phyloP scores from a whole-genome alignment of 1,140 invertebrate genomes.

The Belonocnema kinseyi region DNA sequence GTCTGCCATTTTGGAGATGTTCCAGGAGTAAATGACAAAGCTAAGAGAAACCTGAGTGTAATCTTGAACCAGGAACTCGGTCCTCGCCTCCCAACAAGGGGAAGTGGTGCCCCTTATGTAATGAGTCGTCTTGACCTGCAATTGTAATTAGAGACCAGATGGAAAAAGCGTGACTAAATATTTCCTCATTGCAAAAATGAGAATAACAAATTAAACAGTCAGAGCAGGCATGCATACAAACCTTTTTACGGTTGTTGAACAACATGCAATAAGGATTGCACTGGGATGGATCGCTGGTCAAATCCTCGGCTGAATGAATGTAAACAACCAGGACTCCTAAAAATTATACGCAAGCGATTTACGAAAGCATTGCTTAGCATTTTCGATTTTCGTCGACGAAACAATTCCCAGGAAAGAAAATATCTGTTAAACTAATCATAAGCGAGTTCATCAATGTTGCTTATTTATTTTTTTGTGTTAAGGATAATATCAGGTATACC shows the following conservation, averaged over 20 bases:
- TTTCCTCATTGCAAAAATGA: conserved; percentile 26
- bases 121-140: conserved; percentile 77
- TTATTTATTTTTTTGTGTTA: no score
- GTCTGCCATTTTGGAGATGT: conserved; percentile 68
- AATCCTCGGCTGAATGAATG: conserved; percentile 76
- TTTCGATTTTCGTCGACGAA: background rate
- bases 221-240: conserved; percentile 52
- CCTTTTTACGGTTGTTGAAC: conserved; percentile 77
- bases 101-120: conserved; percentile 73
- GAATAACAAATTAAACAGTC: background rate
- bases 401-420: conserved; percentile 9
- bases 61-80: conserved; percentile 78
- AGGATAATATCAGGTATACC: no score
- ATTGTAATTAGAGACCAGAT: conserved; percentile 32
- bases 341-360: conserved; percentile 38
- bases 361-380: conserved; percentile 31
- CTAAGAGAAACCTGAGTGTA: conserved; percentile 74
- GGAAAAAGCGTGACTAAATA: conserved; percentile 31
- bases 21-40: conserved; percentile 73
- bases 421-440: background rate
- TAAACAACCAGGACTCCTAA: conserved; percentile 77
- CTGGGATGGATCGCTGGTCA: conserved; percentile 71
- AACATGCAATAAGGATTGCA: conserved; percentile 79
- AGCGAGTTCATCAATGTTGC: no score
- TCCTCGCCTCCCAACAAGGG: conserved; percentile 75